Evolutionary conservation across 2,888 invertebrate genomes (phyloP), one percentile per base, ranked within the genome.

Genomic region (Sinelater perroti): DNA sequence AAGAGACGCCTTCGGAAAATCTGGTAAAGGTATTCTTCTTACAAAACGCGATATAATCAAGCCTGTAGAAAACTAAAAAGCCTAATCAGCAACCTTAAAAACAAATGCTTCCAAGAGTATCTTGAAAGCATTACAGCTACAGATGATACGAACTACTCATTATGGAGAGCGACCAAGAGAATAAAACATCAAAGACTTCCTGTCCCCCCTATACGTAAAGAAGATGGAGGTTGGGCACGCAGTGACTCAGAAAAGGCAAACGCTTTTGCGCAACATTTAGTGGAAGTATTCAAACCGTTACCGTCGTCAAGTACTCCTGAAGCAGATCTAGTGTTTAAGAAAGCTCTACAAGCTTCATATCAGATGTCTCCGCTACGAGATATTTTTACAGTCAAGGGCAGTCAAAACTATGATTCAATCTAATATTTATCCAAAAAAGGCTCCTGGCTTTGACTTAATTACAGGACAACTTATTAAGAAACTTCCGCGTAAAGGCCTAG

Each of bases 261-360:
- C n/a, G n/a, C n/a, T n/a, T 46, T 30, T 31, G 46, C 31, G 14
- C 18, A 46, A 46, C 46, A 31, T 46, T 11, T 46, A 6, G 46
- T 31, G n/a, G n/a, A n/a, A n/a, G n/a, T n/a, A n/a, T n/a, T n/a
- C n/a, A 46, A 31, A 30, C 2, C 21, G 26, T 8, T 44, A 13
- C 21, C 10, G 24, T 11, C 44, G 11, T 14, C 20, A 13, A n/a
- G 13, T 8, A 8, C 6, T n/a, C n/a, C 17, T 8, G 45, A 30
- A 11, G 2, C 30, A 16, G 28, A 30, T 13, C 11, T 16, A 13
- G n/a, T 18, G 18, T 16, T 36, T 17, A 16, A 36, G 18, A 30
- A 46, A 13, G 16, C 14, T 30, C 26, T 46, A 26, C 31, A 46
- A 6, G 31, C 18, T 3, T 31, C 17, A 14, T 46, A 46, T 10